A percentile compares a stretch with the other conserved stretches of the same genome.
Evolutionary conservation across 1,140 invertebrate genomes (phyloP).

Genomic region (Matsumurasca onukii): DNA sequence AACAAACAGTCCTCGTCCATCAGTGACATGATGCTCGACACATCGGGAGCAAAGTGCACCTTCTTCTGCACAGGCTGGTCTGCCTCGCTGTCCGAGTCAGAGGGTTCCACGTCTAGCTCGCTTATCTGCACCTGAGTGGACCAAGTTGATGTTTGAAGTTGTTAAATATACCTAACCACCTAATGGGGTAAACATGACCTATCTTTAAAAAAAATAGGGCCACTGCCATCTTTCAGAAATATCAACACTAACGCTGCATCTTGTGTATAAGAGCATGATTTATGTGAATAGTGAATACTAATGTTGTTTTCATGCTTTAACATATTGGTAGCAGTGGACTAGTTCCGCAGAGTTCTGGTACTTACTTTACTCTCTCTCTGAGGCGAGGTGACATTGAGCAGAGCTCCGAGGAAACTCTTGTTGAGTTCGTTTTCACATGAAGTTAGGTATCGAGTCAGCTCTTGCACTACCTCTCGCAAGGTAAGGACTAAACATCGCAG

Average conservation of each 20-base stretch:
- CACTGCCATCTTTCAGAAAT: too few relatives aligned
- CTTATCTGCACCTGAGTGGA: conserved; percentile 1
- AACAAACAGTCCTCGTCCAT: conserved; percentile 54
- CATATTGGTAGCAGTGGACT: too few relatives aligned
- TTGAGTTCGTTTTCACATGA: conserved; percentile 76
- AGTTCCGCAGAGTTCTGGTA: too few relatives aligned
- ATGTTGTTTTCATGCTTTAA: too few relatives aligned
- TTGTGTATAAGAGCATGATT: too few relatives aligned
- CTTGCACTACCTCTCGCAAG: conserved; percentile 59
- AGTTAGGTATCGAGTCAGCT: conserved; percentile 68
- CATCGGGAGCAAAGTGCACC: conserved; percentile 69
- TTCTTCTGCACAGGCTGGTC: conserved; percentile 34
- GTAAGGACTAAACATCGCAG: conserved; percentile 57
- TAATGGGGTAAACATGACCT: too few relatives aligned
- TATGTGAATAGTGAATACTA: too few relatives aligned
- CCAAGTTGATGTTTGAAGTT: too few relatives aligned
- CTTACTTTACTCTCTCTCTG: neutral
- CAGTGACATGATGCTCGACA: conserved; percentile 56
- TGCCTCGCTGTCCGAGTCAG: neutral
- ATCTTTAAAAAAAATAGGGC: too few relatives aligned
- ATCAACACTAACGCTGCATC: too few relatives aligned
- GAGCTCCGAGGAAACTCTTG: conserved; percentile 65
- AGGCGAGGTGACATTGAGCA: conserved; percentile 47
- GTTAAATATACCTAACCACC: too few relatives aligned
- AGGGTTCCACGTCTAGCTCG: neutral